phyloP scores from a whole-genome alignment of 2,113 vertebrate genomes.

The Herpetotheres cachinnans region DNA sequence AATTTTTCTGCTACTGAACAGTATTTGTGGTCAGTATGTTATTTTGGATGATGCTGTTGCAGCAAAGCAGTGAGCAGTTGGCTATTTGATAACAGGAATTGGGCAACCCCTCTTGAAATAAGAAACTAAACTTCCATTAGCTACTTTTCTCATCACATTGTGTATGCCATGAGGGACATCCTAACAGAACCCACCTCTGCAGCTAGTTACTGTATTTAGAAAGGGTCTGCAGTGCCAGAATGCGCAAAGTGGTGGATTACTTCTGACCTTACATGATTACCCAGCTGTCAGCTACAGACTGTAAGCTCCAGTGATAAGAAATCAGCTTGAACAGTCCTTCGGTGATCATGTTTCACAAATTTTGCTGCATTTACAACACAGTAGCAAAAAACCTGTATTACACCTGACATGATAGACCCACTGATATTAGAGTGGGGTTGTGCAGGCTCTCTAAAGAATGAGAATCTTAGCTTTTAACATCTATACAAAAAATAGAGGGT shows the following conservation, averaged over 20 bases:
- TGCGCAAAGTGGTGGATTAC: background rate
- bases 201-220: background rate
- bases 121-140: background rate
- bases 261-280: background rate
- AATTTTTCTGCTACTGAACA: background rate
- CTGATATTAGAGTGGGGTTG: accelerated
- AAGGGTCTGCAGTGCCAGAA: background rate
- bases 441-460: background rate
- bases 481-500: background rate
- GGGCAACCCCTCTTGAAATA: background rate
- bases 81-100: background rate
- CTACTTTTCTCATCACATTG: background rate
- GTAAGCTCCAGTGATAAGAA: background rate
- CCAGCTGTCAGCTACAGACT: background rate
- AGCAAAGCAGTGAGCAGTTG: background rate
- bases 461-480: background rate
- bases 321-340: background rate
- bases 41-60: background rate
- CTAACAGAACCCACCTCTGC: background rate
- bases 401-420: background rate
- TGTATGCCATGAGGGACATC: background rate
- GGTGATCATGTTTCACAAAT: background rate
- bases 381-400: background rate
- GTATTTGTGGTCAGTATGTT: background rate
- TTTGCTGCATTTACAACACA: background rate